Evolutionary conservation across 2,888 invertebrate genomes (phyloP), one percentile per base, ranked within the genome.

Genomic region (Rhyacophila evoluta): DNA sequence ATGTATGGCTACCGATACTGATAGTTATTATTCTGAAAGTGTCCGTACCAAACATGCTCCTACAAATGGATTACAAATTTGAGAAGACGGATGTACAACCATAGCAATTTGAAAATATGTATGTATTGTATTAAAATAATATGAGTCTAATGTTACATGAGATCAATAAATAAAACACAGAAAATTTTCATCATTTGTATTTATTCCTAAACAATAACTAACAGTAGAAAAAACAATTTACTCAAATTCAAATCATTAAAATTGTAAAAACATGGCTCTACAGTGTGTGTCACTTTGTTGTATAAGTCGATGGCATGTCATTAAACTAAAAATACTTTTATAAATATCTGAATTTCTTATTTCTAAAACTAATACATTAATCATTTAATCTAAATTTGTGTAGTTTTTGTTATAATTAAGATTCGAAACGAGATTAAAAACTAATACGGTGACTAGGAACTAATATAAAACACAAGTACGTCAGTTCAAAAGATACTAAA

Each of bases 31-130:
- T 68, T 28, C 29, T 15, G 12, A 70, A 29, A 39, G 15, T 25
- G 10, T 6, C 15, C 6, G 12, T 28, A 28, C 15, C 38, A 38
- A 29, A 38, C 28, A 29, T 8, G 28, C 15, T 19, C 33, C 36
- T 12, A 75, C 33, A 41, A 19, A 75, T 75, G 75, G 75, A 33
- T 37, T 71, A 12, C 41, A 71, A 70, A 19, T 1, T 19, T 19
- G 5, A 55, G 55, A 38, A 38, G n/a, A n/a, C n/a, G n/a, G n/a
- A n/a, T n/a, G n/a, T n/a, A n/a, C n/a, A n/a, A n/a, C n/a, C n/a
- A n/a, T n/a, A n/a, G n/a, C n/a, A n/a, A n/a, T n/a, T n/a, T n/a
- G n/a, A n/a, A n/a, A n/a, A n/a, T n/a, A n/a, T n/a, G n/a, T n/a
- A n/a, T n/a, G n/a, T n/a, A n/a, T n/a, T n/a, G n/a, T n/a, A n/a